These are phyloP conservation scores for Jaculus jaculus DNA, from an alignment of 2,113 vertebrate genomes.

Conservation along the genomic window DNA sequence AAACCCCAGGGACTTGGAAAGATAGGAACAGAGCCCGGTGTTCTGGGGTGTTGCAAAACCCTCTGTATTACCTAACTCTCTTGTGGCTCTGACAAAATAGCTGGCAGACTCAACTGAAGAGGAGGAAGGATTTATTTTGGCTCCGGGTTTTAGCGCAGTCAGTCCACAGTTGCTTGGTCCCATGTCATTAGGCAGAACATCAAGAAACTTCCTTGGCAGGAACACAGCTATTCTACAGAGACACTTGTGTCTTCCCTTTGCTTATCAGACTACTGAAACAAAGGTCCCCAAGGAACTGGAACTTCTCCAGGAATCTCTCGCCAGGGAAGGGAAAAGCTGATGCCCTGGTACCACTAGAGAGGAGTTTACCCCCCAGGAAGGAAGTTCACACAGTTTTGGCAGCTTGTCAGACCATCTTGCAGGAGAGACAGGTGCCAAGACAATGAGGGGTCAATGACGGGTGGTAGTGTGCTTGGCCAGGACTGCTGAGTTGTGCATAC, in stretches of 20 bases:
- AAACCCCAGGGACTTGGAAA: background rate
- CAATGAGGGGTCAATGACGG: background rate
- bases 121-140: background rate
- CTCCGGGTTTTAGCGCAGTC: background rate
- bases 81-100: background rate
- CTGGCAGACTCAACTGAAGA: background rate
- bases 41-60: background rate
- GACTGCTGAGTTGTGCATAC: background rate
- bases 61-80: background rate
- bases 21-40: background rate
- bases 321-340: background rate
- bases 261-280: background rate
- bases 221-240: background rate
- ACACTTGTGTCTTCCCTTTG: background rate
- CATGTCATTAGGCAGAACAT: background rate
- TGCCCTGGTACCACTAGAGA: no score
- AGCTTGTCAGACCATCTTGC: background rate
- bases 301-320: background rate
- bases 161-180: background rate
- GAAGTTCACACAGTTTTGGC: background rate
- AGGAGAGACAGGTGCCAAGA: background rate
- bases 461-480: background rate
- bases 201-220: background rate
- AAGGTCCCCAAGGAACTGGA: background rate
- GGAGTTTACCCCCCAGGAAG: background rate